phyloP scores from a whole-genome alignment of 2,888 invertebrate species.

The Cactoblastis cactorum region DNA sequence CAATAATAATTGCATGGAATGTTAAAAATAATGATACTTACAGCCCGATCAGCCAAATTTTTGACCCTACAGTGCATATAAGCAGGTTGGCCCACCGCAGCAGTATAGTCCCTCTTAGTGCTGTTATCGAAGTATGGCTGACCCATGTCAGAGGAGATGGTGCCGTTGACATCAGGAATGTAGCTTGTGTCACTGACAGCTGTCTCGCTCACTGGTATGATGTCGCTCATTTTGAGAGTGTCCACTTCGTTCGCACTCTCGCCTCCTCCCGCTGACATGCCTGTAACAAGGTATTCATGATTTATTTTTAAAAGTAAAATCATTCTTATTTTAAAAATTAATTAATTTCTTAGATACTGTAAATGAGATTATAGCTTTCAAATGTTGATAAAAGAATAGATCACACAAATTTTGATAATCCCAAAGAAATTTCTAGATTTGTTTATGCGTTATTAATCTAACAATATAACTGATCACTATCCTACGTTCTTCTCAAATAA shows the following conservation, averaged over 20 bases:
- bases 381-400: too few species aligned
- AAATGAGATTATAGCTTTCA: too few species aligned
- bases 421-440: too few species aligned
- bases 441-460: too few species aligned
- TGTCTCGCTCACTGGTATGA: conserved; percentile 25
- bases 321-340: too few species aligned
- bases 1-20: too few species aligned
- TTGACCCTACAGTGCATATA: conserved; percentile 91
- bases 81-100: conserved; percentile 92
- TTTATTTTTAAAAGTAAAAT: not conserved
- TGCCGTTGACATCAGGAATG: conserved; percentile 37
- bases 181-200: conserved; percentile 34
- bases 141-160: conserved; percentile 80
- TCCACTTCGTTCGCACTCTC: conserved; percentile 18
- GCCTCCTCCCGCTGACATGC: conserved; percentile 57
- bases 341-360: too few species aligned
- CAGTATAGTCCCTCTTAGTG: conserved; percentile 88
- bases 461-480: too few species aligned
- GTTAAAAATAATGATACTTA: conserved; percentile 68
- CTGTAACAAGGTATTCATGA: conserved; percentile 30
- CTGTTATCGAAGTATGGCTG: conserved; percentile 93
- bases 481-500: too few species aligned
- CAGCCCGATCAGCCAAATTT: conserved; percentile 92
- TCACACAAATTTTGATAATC: too few species aligned
- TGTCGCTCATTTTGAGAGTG: conserved; percentile 6